Percentiles rank a stretch among this genome's conserved stretches.
Conservation (phyloP, 1,140 invertebrate genomes). For the Armadillidium nasatum region DNA sequence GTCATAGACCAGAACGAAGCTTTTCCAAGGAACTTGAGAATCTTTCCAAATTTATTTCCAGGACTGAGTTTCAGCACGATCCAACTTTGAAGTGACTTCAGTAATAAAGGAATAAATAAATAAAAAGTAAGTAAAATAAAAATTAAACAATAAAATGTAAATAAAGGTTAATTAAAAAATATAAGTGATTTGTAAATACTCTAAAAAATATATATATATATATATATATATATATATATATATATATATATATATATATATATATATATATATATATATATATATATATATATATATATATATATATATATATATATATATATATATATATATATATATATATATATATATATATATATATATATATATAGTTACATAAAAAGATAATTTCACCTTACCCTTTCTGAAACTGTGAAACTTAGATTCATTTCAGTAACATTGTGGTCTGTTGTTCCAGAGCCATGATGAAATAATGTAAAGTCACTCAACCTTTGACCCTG, state of each 20-base stretch:
- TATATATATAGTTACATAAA: too few species aligned
- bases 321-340: too few species aligned
- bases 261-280: too few species aligned
- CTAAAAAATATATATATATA: too few species aligned
- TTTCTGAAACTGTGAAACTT: neutral
- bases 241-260: too few species aligned
- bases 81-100: constrained; percentile 32
- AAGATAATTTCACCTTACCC: neutral
- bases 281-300: too few species aligned
- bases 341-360: too few species aligned
- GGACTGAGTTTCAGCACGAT: constrained; percentile 41
- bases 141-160: too few species aligned
- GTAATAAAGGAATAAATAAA: too few species aligned
- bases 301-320: too few species aligned
- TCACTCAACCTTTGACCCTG: neutral
- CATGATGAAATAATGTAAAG: neutral
- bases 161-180: neutral
- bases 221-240: too few species aligned
- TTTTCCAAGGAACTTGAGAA: constrained; percentile 38
- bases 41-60: constrained; percentile 30
- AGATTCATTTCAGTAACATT: neutral
- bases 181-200: neutral
- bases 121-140: too few species aligned
- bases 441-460: neutral
- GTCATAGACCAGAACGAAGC: constrained; percentile 40